Evolutionary conservation across 2,797 vertebrate species (phyloP).

Genomic region (Pangasius macronema): DNA sequence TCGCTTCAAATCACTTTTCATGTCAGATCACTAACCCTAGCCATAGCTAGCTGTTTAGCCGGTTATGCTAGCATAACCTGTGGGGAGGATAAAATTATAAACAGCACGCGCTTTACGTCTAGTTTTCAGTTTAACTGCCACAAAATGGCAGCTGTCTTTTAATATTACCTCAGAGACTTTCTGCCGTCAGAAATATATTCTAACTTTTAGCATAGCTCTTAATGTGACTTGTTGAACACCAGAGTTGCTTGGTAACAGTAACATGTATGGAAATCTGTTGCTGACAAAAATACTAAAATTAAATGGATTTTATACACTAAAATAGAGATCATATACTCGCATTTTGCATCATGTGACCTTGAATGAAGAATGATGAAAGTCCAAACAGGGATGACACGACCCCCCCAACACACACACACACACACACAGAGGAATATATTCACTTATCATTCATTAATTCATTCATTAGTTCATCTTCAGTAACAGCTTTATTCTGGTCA

Average conservation of each 20-base stretch:
- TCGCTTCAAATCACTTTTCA: not conserved
- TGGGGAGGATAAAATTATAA: not conserved
- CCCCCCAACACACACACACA: not conserved
- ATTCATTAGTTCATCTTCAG: not conserved
- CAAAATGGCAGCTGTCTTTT: not conserved
- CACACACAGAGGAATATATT: too few species aligned
- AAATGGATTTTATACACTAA: not conserved
- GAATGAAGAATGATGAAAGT: conserved; percentile 27
- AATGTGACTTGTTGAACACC: not conserved
- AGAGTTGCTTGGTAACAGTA: not conserved
- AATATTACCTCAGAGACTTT: not conserved
- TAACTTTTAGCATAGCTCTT: not conserved
- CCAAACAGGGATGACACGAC: not conserved
- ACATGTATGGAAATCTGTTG: not conserved
- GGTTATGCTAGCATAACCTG: not conserved
- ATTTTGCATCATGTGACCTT: conserved; percentile 29
- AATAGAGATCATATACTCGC: not conserved
- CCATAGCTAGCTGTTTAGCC: not conserved
- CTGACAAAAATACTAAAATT: not conserved
- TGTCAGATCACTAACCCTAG: not conserved
- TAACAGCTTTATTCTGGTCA: not conserved
- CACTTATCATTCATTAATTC: not conserved
- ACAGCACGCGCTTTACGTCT: not conserved
- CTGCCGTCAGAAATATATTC: not conserved
- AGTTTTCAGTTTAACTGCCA: not conserved